Evolutionary conservation across 2,797 vertebrate genomes (phyloP), one percentile per base, ranked within the genome.

Genomic region (Podarcis lilfordi): DNA sequence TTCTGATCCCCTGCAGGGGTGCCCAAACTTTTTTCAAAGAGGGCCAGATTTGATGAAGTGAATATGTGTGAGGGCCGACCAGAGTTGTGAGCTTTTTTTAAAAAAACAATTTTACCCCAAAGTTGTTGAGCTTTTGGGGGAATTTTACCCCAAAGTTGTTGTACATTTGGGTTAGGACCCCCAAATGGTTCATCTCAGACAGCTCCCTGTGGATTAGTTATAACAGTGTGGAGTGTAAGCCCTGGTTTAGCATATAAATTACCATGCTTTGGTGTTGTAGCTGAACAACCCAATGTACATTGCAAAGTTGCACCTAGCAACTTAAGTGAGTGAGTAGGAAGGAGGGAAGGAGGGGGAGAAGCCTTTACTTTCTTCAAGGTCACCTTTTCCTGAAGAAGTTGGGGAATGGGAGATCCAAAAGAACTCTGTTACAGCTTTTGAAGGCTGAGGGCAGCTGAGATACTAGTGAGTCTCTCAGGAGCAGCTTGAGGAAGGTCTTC

Each of bases 391-490:
- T 90, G 91, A 95, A 94, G 91, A 95, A 94, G 94, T 92, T 93
- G 94, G 95, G 94, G 92, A 64, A 95, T 94, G 95, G 94, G 95
- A 96, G 94, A 96, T 96, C 91, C 96, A 97, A 97, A 96, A 97
- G 96, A 78, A 72, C 21, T n/a, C 88, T 29, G 45, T 90, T 84
- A 80, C 78, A 93, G 84, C 66, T 79, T 89, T 87, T 91, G 88
- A 95, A 96, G 97, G 96, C 93, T 95, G 93, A 96, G 96, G 97
- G 94, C 97, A 96, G 95, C 92, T 87, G 94, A 92, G 96, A 90
- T 94, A 94, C 94, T 95, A 96, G 94, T 93, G 93, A 93, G 92
- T 98, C 97, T 97, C 98, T 96, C 95, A 95, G 97, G 97, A 96
- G 92, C 89, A 90, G 96, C 96, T 96, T 91, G 61, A 79, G 96